phyloP scores from a whole-genome alignment of 2,797 vertebrate species.

The Parotocinclus haroldoi region DNA sequence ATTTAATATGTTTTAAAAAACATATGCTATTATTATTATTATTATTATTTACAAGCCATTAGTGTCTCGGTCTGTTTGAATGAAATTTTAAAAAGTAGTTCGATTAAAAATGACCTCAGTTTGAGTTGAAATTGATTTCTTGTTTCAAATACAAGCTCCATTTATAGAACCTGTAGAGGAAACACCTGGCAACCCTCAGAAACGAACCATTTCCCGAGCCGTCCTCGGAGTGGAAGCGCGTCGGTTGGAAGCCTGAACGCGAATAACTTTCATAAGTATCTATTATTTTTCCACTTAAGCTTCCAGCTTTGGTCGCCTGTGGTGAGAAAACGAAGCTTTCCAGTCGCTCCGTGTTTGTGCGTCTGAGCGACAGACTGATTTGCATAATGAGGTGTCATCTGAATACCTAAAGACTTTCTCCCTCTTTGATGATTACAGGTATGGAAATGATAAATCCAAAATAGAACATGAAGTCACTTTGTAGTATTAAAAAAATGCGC shows the following conservation, averaged over 20 bases:
- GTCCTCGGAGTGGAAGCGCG: constrained; percentile 33
- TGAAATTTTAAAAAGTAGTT: no score
- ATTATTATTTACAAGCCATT: no score
- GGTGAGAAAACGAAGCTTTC: neutral
- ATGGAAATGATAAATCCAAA: constrained; percentile 43
- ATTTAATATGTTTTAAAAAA: no score
- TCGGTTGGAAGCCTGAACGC: neutral
- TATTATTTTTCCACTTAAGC: neutral
- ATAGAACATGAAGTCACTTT: constrained; percentile 10
- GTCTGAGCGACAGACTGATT: constrained; percentile 58
- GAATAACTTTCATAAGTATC: neutral
- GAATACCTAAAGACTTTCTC: constrained; percentile 52
- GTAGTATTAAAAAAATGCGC: neutral
- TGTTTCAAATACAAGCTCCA: no score
- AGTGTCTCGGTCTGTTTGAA: no score
- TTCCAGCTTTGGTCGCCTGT: no score
- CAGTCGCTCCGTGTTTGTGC: constrained; percentile 41
- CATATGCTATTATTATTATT: no score
- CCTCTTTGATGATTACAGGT: constrained; percentile 46
- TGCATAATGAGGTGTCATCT: constrained; percentile 59
- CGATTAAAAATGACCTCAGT: no score
- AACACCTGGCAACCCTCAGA: neutral
- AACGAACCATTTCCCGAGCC: no score
- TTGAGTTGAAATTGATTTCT: no score
- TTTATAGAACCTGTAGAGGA: no score